A percentile compares a stretch with the other conserved stretches of the same genome.
These are phyloP conservation scores for Hylia prasina DNA, from an alignment of 2,113 vertebrate genomes.

Conservation along the genomic window DNA sequence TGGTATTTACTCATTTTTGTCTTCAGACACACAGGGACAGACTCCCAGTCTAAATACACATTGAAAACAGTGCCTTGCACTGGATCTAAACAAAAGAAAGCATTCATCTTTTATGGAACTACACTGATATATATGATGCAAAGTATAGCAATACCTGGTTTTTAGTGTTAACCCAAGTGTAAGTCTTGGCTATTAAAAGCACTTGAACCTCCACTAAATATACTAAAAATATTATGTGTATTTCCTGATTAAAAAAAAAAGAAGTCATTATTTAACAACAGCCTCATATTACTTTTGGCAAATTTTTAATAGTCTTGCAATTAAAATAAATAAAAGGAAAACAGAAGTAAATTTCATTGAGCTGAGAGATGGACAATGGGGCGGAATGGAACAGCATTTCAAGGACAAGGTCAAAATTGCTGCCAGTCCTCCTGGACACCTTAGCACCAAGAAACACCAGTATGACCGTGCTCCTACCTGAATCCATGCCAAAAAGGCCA, in stretches of 20 bases:
- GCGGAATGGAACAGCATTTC: neutral
- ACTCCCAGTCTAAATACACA: neutral
- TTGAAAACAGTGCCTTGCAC: neutral
- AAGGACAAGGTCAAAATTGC: neutral
- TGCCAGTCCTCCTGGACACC: neutral
- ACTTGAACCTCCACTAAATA: neutral
- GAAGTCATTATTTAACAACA: neutral
- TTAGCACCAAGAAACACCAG: neutral
- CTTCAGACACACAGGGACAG: neutral
- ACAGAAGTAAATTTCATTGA: neutral
- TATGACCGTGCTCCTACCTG: neutral
- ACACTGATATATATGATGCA: neutral
- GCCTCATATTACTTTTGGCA: neutral
- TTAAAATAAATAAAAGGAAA: neutral
- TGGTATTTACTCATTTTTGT: neutral
- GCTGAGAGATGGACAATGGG: neutral
- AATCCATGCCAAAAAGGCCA: neutral
- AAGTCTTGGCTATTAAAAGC: neutral
- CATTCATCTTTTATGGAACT: neutral
- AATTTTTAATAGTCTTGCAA: neutral
- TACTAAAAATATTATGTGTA: neutral
- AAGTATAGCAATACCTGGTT: neutral
- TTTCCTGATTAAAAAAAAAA: neutral
- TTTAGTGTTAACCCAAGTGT: neutral
- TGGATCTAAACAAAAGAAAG: neutral